Conservation (phyloP, 2,113 vertebrate species). For the Brachionichthys hirsutus region DNA sequence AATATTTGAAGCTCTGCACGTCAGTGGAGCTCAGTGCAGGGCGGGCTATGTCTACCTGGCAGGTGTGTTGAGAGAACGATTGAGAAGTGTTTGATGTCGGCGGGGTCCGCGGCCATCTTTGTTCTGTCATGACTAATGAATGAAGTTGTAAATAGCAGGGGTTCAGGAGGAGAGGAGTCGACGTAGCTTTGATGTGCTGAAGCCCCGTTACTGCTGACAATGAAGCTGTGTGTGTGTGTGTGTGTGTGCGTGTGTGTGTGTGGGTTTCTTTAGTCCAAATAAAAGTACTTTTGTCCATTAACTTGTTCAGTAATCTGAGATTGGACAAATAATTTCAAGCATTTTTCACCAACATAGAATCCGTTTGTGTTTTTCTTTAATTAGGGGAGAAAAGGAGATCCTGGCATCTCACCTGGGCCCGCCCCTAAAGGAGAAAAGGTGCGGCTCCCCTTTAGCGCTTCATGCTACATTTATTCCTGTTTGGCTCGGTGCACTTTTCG, state of each 20-base stretch:
- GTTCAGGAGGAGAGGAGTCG: constrained; percentile 25
- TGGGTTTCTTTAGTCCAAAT: no score
- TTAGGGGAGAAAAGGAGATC: constrained; percentile 95
- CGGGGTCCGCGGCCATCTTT: constrained; percentile 23
- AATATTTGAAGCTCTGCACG: no score
- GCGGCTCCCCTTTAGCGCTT: neutral
- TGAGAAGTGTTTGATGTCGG: constrained; percentile 59
- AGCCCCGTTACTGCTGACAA: constrained; percentile 59
- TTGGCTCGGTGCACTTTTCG: neutral
- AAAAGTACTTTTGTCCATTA: no score
- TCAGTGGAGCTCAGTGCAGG: constrained; percentile 10
- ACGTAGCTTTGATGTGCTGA: constrained; percentile 65
- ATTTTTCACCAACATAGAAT: no score
- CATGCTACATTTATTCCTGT: constrained; percentile 3
- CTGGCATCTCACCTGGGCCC: constrained; percentile 90
- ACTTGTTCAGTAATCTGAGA: no score
- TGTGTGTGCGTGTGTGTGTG: neutral
- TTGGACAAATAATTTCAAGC: no score
- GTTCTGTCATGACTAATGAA: constrained; percentile 60
- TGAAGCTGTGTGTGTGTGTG: constrained; percentile 19
- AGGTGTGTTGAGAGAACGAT: constrained; percentile 56
- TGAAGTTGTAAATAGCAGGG: constrained; percentile 62
- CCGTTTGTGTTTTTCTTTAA: constrained; percentile 59
- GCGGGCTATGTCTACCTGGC: constrained; percentile 38
- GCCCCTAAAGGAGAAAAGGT: constrained; percentile 90